Evolutionary conservation across 1,140 invertebrate species (phyloP).

Genomic region (Bacillus rossius): DNA sequence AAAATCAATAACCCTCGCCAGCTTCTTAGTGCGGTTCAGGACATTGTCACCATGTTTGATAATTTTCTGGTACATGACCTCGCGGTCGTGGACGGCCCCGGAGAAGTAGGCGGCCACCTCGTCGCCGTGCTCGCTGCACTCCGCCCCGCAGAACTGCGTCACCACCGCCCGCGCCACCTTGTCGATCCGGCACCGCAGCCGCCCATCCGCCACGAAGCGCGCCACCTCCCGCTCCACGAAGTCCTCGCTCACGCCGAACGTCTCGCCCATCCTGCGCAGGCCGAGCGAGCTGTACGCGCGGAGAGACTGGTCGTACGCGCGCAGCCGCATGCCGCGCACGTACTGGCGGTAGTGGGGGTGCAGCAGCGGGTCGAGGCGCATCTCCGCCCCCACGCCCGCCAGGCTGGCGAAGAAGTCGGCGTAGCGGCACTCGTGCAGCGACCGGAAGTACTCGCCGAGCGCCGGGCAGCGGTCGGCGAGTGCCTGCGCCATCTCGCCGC

Average conservation of each 20-base stretch:
- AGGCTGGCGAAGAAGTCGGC: conserved; percentile 90
- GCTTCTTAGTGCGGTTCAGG: conserved; percentile 95
- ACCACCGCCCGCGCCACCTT: conserved; percentile 95
- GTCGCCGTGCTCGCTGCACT: conserved; percentile 78
- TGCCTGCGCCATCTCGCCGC: conserved; percentile 48
- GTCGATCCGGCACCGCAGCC: conserved; percentile 96
- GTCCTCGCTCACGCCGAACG: conserved; percentile 91
- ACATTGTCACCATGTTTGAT: conserved; percentile 98
- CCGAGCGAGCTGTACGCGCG: conserved; percentile 95
- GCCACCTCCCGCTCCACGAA: conserved; percentile 91
- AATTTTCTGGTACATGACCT: conserved; percentile 77
- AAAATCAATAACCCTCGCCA: conserved; percentile 98
- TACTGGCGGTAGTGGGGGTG: conserved; percentile 94
- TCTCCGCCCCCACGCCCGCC: conserved; percentile 68
- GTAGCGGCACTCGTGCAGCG: conserved; percentile 96
- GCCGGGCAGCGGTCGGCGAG: conserved; percentile 68
- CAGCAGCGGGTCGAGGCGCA: conserved; percentile 89
- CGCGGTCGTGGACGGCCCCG: too few relatives aligned
- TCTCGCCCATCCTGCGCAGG: conserved; percentile 92
- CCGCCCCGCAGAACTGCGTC: conserved; percentile 70
- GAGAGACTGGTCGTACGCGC: conserved; percentile 94
- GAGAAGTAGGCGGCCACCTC: too few relatives aligned
- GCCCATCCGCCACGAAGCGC: conserved; percentile 91
- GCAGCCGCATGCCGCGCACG: conserved; percentile 93
- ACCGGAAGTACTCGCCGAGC: conserved; percentile 86